A percentile compares a stretch with the other conserved stretches of the same genome.
These are phyloP conservation scores for Pristionchus japonicus DNA, from an alignment of 2,888 invertebrate species.

Conservation along the genomic window DNA sequence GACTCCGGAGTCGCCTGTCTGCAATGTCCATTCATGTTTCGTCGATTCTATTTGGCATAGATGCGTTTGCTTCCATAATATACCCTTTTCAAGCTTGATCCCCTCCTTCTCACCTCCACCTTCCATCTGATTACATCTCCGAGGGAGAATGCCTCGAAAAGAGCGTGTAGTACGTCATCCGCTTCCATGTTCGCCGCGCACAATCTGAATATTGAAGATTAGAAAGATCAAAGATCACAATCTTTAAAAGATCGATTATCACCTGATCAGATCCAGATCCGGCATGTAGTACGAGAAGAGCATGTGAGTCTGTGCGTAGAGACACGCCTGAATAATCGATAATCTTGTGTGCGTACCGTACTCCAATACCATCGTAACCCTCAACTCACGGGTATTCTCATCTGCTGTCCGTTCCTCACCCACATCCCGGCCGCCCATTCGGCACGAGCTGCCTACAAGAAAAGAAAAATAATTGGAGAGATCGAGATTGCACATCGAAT, in stretches of 20 bases:
- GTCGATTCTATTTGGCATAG: neutral
- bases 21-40: too few species aligned
- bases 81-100: neutral
- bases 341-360: neutral
- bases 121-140: constrained; percentile 54
- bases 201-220: constrained; percentile 52
- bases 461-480: neutral
- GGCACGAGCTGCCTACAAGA: constrained; percentile 56
- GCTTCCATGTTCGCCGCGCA: constrained; percentile 61
- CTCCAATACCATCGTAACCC: neutral
- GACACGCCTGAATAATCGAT: constrained; percentile 49
- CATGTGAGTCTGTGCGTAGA: constrained; percentile 65
- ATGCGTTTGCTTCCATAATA: too few species aligned
- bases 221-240: too few species aligned
- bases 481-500: too few species aligned
- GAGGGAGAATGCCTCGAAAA: constrained; percentile 58
- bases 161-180: constrained; percentile 53
- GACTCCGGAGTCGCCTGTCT: neutral
- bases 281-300: constrained; percentile 59
- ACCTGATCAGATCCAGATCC: constrained; percentile 65
- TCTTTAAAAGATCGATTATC: neutral
- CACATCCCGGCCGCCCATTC: constrained; percentile 68
- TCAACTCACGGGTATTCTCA: constrained; percentile 51
- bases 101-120: neutral
- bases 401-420: constrained; percentile 65